Evolutionary conservation across 2,113 vertebrate species (phyloP), one percentile per base, ranked within the genome.

Genomic region (Delphinus delphis): DNA sequence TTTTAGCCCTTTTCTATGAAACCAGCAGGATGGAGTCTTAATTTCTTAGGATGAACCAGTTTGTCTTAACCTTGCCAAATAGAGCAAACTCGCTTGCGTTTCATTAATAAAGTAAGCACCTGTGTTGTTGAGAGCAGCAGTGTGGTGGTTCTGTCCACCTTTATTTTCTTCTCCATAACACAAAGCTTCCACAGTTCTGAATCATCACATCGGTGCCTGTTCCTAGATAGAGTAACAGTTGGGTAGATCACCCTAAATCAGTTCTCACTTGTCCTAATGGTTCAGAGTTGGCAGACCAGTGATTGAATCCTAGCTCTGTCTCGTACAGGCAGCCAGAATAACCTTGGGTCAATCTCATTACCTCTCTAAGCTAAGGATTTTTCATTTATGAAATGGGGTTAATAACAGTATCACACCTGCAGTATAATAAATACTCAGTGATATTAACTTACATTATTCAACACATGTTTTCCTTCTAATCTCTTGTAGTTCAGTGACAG

Each of bases 1-100:
- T 98, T 98, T 98, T 97, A 81, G 47, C 3, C 26, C 13, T 92
- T 96, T 96, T 97, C 11, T 96, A 85, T 97, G 88, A 97, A 97
- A 70, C 6, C 0, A 38, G 81, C 83, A 96, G 84, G 88, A 96
- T 91, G 87, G 31, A 38, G 96, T 81, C 88, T 97, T 88, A 88
- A 76, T 96, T 97, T 97, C 80, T 55, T 77, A 77, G 53, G 31
- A 44, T 58, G 33, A 97, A 70, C 82, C 83, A 91, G 81, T 83
- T 92, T 95, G 33, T 95, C 68, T 97, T 55, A 55, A 80, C 17
- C 71, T 80, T 97, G 71, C 63, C 89, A 95, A 95, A 90, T 73
- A 94, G 38, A 95, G 50, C 12, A 93, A 96, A 88, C 33, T 4
- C 62, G 21, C 18, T 18, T 97, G 18, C 58, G 65, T 88, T 94